Conservation (phyloP, 2,888 invertebrate genomes). For the Notodonta dromedarius region DNA sequence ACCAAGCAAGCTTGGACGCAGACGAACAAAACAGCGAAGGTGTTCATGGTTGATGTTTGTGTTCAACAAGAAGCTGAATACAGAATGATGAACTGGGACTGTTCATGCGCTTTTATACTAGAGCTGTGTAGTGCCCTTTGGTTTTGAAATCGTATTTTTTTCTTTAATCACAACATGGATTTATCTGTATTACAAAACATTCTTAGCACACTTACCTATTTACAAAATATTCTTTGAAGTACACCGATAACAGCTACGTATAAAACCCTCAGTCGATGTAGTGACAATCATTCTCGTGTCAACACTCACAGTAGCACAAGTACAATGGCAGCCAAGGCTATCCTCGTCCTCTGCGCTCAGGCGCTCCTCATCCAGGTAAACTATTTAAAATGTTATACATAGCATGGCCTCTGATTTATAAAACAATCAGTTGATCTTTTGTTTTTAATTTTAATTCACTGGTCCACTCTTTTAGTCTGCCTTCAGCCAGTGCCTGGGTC, state of each 20-base stretch:
- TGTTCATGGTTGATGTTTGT: slow-evolving; percentile 23
- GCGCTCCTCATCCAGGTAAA: slow-evolving; percentile 13
- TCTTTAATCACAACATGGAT: background rate
- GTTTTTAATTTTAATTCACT: background rate
- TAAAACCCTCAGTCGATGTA: background rate
- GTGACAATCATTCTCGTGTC: background rate
- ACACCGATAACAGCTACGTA: background rate
- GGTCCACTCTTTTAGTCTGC: background rate
- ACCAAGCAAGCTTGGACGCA: slow-evolving; percentile 32
- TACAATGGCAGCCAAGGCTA: slow-evolving; percentile 40
- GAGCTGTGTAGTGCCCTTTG: background rate
- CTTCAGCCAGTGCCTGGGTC: slow-evolving; percentile 7
- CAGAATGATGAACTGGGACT: background rate
- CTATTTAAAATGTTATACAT: background rate
- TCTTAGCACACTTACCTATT: background rate
- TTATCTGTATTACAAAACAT: background rate
- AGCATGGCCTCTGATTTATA: background rate
- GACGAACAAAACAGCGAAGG: slow-evolving; percentile 22
- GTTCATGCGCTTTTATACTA: background rate
- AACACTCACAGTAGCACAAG: slow-evolving; percentile 10
- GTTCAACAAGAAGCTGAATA: background rate
- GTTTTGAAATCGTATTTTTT: background rate
- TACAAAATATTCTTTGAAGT: background rate
- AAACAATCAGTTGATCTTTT: background rate
- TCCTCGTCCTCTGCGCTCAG: slow-evolving; percentile 41